Evolutionary conservation across 2,113 vertebrate species (phyloP), one percentile per base, ranked within the genome.

Genomic region (Campylomormyrus tamandua): DNA sequence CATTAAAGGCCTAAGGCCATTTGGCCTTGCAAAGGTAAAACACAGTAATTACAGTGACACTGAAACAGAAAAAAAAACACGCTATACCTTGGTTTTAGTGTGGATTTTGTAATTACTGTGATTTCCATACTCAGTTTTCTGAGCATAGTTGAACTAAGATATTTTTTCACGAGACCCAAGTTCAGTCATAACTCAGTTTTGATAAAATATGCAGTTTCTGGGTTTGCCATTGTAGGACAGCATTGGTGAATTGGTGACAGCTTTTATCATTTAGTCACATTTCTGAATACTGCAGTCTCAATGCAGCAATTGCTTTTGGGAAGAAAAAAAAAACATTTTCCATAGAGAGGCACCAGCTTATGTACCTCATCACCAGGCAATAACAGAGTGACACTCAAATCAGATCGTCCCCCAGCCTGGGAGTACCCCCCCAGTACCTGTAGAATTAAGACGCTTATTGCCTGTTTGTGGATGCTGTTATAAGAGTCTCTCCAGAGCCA

Each of bases 301-400:
- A n/a, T 46, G 42, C 49, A 49, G 87, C 50, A 46, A 8, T 53
- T 31, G 86, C 35, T n/a, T 35, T 50, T 45, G 21, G 66, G 50
- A n/a, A 90, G 17, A 9, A 70, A 27, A 70, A 70, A n/a, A 90
- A 88, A 74, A 45, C 49, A 74, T 83, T 87, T 90, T 91, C 88
- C 27, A 31, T 85, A 58, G n/a, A 74, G 90, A 89, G 83, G 70
- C 70, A 88, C 56, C 89, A 70, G 74, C 87, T 91, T 87, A 5
- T 56, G 53, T 21, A 91, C 90, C 90, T 90, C 89, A 52, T 83
- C 46, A 87, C 49, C 49, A 87, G 49, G 90, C 88, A 89, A 48
- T 49, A 83, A 90, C 89, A 83, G 66, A 91, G 90, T 91, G 89
- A 91, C 45, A 86, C 35, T 90, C 87, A n/a, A 91, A 92, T 91